A percentile compares a stretch with the other conserved stretches of the same genome.
Conservation (phyloP, 2,113 vertebrate species). For the Campylorhamphus procurvoides region DNA sequence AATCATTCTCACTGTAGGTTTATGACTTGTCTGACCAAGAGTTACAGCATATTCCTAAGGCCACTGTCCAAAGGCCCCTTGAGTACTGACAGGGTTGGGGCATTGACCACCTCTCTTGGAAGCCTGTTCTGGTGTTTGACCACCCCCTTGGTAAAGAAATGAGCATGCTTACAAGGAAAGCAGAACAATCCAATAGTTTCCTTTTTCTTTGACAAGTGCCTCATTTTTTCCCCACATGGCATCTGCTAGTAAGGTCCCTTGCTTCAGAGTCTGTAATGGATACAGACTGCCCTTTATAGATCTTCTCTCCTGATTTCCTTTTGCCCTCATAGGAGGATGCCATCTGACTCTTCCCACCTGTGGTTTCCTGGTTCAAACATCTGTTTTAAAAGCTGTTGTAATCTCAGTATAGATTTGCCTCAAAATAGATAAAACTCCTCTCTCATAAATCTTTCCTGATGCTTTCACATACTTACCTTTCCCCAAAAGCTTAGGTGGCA, state of each 20-base stretch:
- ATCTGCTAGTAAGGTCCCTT: background rate
- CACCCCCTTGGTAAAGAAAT: background rate
- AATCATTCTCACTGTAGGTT: background rate
- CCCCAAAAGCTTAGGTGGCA: background rate
- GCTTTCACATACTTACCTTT: background rate
- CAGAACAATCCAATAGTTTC: background rate
- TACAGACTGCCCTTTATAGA: background rate
- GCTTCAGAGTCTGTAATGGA: background rate
- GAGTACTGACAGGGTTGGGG: background rate
- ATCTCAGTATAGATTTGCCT: background rate
- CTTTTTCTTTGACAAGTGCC: background rate
- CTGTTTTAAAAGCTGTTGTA: slow-evolving; percentile 6
- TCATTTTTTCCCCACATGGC: background rate
- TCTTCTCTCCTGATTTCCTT: background rate
- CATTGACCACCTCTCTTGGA: background rate
- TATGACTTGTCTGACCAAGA: background rate
- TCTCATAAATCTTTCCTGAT: background rate
- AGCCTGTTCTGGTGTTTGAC: background rate
- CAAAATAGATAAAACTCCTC: background rate
- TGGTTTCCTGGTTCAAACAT: background rate
- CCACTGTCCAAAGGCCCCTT: background rate
- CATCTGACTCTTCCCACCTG: background rate
- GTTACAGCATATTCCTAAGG: background rate
- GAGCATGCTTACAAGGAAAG: background rate
- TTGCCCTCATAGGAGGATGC: background rate